Evolutionary conservation across 2,113 vertebrate species (phyloP).

Genomic region (Microtus oregoni): DNA sequence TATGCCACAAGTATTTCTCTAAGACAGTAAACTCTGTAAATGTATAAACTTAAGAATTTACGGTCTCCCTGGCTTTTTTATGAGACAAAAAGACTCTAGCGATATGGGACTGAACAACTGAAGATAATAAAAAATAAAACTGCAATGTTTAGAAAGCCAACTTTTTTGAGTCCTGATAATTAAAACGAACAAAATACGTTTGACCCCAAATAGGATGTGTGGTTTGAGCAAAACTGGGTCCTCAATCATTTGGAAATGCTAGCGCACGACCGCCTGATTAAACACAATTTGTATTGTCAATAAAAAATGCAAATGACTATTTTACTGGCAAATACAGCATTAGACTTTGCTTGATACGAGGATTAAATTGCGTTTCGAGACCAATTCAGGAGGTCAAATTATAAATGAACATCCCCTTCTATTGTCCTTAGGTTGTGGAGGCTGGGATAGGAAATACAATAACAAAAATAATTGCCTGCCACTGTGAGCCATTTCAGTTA

Average conservation of each 20-base stretch:
- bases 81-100: neutral
- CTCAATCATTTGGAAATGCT: conserved; percentile 60
- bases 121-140: neutral
- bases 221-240: conserved; percentile 71
- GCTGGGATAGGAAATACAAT: conserved; percentile 73
- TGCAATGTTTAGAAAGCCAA: conserved; percentile 39
- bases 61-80: neutral
- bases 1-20: neutral
- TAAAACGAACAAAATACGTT: conserved; percentile 67
- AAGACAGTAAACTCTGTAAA: neutral
- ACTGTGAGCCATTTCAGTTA: conserved; percentile 72
- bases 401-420: conserved; percentile 72
- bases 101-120: neutral
- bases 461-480: conserved; percentile 82
- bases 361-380: conserved; percentile 71
- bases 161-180: conserved; percentile 59
- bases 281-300: conserved; percentile 77
- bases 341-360: conserved; percentile 73
- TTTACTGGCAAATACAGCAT: conserved; percentile 64
- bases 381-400: conserved; percentile 72
- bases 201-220: conserved; percentile 58
- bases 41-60: neutral
- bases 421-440: conserved; percentile 74
- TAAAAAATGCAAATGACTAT: conserved; percentile 75
- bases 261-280: conserved; percentile 70